Base-by-base conservation (phyloP, 37 sponge, comb jelly and placozoan species). In the Ianthella basta region DNA sequence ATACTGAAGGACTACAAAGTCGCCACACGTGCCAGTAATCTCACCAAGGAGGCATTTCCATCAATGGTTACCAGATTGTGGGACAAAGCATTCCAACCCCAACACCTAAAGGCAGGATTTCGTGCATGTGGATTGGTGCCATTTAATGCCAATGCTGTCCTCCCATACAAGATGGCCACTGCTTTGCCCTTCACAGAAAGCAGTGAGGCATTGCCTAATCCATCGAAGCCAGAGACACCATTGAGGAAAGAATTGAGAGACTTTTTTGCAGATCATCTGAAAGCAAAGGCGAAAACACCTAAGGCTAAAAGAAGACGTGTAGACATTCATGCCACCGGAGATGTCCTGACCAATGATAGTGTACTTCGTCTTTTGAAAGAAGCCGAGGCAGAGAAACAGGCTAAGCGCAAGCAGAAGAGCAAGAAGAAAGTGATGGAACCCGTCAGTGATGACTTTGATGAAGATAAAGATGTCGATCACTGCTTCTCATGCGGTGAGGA, bases 41-140 rank as follows among this genome's bases (percentile, higher is more conserved):
- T 86, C 4, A 90, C 78, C 1, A 91, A 87, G 53, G 64, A 86
- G 20, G 73, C 59, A 10, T 91, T 91, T 38, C 91, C 87, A 80
- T 30, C 60, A 2, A 60, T 90, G 1, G 15, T 86, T 13, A 29
- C 56, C 20, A 37, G 25, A 27, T 34, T 85, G 50, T 85, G 85
- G 81, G 75, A 80, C 39, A 33, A 1, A 0, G 78, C 85, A 3
- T 70, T 79, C 23, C 5, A 15, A 18, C 72, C 84, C 4, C 55
- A 63, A 4, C 80, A 86, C 24, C n/a, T 89, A 20, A 86, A 0
- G 35, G 55, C 35, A 65, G 84, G 84, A 4, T 88, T 90, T 65
- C 30, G 18, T 1, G 74, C 64, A 81, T 36, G 83, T 82, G 87
- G 87, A 15, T 70, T 90, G 15, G 72, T 37, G 56, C 91, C 84